Percentiles rank a stretch among this genome's conserved stretches.
phyloP scores from a whole-genome alignment of 2,888 invertebrate genomes.

The Drosophila demipolita region DNA sequence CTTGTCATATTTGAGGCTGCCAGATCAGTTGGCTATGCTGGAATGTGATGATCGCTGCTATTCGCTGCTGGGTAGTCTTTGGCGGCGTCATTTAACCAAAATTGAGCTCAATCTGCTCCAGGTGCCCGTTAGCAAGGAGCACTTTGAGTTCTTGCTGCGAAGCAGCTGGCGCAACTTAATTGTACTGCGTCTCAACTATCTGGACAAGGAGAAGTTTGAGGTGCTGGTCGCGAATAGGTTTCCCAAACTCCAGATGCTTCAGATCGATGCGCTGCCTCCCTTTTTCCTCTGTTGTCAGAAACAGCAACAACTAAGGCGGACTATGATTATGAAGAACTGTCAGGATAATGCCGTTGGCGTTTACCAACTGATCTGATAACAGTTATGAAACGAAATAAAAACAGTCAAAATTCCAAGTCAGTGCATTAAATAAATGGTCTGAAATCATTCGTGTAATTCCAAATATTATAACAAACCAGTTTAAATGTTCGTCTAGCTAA shows the following conservation, averaged over 20 bases:
- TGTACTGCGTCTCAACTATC: conserved; percentile 39
- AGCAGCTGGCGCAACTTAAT: conserved; percentile 31
- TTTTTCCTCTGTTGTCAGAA: conserved; percentile 49
- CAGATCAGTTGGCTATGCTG: conserved; percentile 67
- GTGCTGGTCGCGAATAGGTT: conserved; percentile 39
- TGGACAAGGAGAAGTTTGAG: conserved; percentile 52
- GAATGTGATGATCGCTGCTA: conserved; percentile 51
- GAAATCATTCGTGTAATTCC: not conserved
- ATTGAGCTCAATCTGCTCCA: conserved; percentile 62
- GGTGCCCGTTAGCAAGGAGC: conserved; percentile 30
- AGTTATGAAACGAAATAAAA: not conserved
- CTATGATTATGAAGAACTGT: conserved; percentile 5
- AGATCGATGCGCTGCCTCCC: conserved; percentile 63
- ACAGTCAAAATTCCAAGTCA: not conserved
- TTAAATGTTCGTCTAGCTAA: not conserved
- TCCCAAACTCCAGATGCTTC: conserved; percentile 58
- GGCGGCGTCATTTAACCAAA: conserved; percentile 47
- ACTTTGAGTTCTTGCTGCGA: conserved; percentile 47
- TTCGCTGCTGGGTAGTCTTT: conserved; percentile 50
- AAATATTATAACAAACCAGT: not conserved
- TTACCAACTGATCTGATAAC: conserved; percentile 23
- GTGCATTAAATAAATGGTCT: not conserved
- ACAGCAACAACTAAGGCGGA: conserved; percentile 39
- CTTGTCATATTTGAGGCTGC: conserved; percentile 39
- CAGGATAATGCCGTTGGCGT: not conserved